phyloP scores from a whole-genome alignment of 2,113 vertebrate species.

The Callospermophilus lateralis region DNA sequence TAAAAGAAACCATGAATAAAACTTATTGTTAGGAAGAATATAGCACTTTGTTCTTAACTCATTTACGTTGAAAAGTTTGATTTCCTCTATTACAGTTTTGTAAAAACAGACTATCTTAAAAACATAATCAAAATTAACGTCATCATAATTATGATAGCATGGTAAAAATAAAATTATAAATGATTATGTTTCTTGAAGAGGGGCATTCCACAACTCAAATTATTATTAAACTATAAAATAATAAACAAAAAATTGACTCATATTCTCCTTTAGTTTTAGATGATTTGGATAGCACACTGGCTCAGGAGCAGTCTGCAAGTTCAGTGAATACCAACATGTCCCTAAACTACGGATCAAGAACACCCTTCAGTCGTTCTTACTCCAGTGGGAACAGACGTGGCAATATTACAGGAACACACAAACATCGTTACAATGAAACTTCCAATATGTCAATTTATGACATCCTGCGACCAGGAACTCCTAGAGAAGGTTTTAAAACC shows the following conservation, averaged over 20 bases:
- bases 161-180: conserved; percentile 38
- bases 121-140: conserved; percentile 40
- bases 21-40: not conserved
- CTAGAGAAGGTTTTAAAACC: conserved; percentile 86
- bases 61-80: conserved; percentile 28
- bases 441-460: conserved; percentile 85
- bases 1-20: conserved; percentile 27
- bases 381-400: conserved; percentile 58
- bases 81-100: not conserved
- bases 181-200: not conserved
- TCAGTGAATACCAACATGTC: conserved; percentile 54
- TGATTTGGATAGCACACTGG: conserved; percentile 89
- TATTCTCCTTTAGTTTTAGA: conserved; percentile 86
- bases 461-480: conserved; percentile 85
- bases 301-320: conserved; percentile 86
- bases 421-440: conserved; percentile 77
- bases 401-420: conserved; percentile 60
- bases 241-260: not conserved
- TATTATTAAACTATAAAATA: conserved; percentile 12
- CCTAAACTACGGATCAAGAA: conserved; percentile 61
- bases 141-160: conserved; percentile 2
- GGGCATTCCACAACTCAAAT: conserved; percentile 2
- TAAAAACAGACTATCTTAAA: conserved; percentile 52
- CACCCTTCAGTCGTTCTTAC: conserved; percentile 56
- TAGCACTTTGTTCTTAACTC: not conserved